Base-by-base conservation (phyloP, 2,888 invertebrate genomes). In the Andrena bucephala region DNA sequence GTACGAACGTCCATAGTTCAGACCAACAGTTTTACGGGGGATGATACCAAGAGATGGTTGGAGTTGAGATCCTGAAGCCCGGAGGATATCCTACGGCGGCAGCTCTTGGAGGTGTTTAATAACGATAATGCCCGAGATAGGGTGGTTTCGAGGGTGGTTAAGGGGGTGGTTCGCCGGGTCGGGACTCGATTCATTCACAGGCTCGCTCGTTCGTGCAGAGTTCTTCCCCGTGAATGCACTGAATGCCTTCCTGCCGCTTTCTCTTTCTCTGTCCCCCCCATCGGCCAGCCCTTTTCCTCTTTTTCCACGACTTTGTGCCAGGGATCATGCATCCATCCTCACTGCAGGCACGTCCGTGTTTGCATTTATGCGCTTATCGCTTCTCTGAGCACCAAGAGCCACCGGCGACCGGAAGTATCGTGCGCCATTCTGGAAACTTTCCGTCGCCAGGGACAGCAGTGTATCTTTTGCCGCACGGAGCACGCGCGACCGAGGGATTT, bases 81-180 rank as follows among this genome's bases (percentile, higher is more conserved):
- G 67, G 77, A 80, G 77, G 80, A 85, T 85, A 77, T 85, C 77
- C 80, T 85, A 81, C 70, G 82, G 66, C 75, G 77, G 85, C 85
- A 76, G 76, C 79, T 77, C 80, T 85, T 83, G 87, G 91, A 93
- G 92, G 93, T 93, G 93, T 93, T 93, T 93, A 93, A 93, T 93
- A 93, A 93, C 93, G 93, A 93, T 93, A 93, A 93, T 93, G 93
- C 92, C 90, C 89, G 90, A 91, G 92, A 92, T 92, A 91, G 93
- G 91, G 91, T 78, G 84, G 84, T 83, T 84, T 65, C 83, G 77
- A 90, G 93, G 91, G 90, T 81, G 83, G 81, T 67, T 76, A 59
- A 71, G 81, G 68, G 83, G 82, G 73, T 68, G 77, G 70, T 78
- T 83, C 84, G 82, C 69, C 89, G 89, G 90, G 91, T 91, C 90